phyloP scores from a whole-genome alignment of 1,140 invertebrate genomes.

The Ylistrum balloti region DNA sequence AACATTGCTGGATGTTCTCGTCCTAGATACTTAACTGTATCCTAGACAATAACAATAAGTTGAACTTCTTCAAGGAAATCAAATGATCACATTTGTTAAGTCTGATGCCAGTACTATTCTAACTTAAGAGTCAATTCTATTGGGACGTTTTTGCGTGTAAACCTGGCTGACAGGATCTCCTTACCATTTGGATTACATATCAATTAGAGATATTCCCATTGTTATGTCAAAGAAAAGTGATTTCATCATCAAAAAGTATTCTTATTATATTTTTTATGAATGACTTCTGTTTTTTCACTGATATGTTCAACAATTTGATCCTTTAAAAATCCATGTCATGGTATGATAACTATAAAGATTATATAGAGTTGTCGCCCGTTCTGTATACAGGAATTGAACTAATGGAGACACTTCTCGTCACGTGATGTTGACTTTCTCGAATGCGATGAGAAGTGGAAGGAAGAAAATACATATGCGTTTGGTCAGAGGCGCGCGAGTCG shows the following conservation, averaged over 20 bases:
- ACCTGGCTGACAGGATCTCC: too few species aligned
- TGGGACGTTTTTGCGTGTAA: too few species aligned
- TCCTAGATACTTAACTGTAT: not conserved
- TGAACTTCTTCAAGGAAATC: not conserved
- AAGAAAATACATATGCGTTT: not conserved
- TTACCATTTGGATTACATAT: too few species aligned
- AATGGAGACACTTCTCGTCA: not conserved
- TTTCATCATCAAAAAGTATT: too few species aligned
- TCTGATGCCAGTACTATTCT: not conserved
- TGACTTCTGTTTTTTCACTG: too few species aligned
- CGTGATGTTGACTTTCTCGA: not conserved
- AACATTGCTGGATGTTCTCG: not conserved
- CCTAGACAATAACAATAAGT: not conserved
- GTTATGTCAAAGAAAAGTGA: too few species aligned
- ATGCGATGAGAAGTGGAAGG: not conserved
- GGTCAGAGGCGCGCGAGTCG: not conserved
- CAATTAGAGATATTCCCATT: too few species aligned
- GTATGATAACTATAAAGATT: too few species aligned
- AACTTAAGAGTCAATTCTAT: too few species aligned
- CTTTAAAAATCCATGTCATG: too few species aligned
- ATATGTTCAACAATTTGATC: too few species aligned
- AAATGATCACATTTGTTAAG: not conserved
- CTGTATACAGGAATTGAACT: too few species aligned
- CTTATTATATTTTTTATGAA: not conserved
- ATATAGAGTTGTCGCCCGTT: not conserved